Conservation (phyloP, 2,113 vertebrate species). For the Barbus barbus region DNA sequence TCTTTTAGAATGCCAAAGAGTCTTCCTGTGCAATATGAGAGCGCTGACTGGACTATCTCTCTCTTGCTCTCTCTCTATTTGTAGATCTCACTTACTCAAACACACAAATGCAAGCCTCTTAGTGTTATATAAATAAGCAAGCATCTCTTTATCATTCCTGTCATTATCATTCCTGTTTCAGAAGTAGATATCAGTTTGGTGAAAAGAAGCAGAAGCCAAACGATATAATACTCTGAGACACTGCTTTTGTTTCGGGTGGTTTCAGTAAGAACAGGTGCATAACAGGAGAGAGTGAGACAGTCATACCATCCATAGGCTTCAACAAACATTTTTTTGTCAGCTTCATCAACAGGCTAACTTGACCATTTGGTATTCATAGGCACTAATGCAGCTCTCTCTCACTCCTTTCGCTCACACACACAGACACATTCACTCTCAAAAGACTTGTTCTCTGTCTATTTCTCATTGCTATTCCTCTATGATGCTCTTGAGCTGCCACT, state of each 20-base stretch:
- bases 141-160: background rate
- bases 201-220: background rate
- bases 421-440: background rate
- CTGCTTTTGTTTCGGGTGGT: background rate
- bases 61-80: background rate
- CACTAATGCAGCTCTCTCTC: constrained; percentile 13
- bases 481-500: constrained; percentile 21
- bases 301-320: constrained; percentile 7
- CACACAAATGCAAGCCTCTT: background rate
- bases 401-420: background rate
- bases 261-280: constrained; percentile 11
- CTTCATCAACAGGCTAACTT: constrained; percentile 7
- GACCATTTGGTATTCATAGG: constrained; percentile 26
- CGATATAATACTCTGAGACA: background rate
- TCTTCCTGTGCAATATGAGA: constrained; percentile 37
- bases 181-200: background rate
- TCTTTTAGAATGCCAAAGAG: constrained; percentile 35
- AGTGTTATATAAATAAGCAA: background rate
- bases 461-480: constrained; percentile 49
- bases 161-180: background rate
- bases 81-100: background rate
- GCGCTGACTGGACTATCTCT: constrained; percentile 11
- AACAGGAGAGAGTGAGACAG: constrained; percentile 6
- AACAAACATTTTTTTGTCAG: constrained; percentile 27
- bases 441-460: constrained; percentile 40